Conservation (phyloP, 2,797 vertebrate species). For the Morus bassanus region DNA sequence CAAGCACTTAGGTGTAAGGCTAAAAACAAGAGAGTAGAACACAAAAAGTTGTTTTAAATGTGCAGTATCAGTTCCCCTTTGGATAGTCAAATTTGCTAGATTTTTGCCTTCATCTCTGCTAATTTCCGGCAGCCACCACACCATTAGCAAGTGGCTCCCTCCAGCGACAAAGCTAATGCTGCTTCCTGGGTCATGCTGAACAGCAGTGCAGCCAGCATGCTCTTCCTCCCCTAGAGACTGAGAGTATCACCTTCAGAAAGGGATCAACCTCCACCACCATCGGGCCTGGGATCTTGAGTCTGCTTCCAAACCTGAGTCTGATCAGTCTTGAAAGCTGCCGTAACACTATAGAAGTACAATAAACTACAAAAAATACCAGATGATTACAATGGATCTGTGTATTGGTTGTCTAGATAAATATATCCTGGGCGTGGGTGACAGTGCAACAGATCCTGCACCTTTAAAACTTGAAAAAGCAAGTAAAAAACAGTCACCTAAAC, state of each 20-base stretch:
- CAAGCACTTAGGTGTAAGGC: constrained; percentile 83
- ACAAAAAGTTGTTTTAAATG: constrained; percentile 78
- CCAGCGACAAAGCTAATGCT: not conserved
- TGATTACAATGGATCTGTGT: not conserved
- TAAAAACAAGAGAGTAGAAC: constrained; percentile 75
- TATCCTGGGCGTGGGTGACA: not conserved
- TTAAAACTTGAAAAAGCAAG: constrained; percentile 78
- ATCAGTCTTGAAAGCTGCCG: not conserved
- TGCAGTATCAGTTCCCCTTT: constrained; percentile 72
- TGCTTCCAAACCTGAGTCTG: constrained; percentile 45
- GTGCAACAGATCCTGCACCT: constrained; percentile 77
- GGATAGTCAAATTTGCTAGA: not conserved
- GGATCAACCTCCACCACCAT: constrained; percentile 10
- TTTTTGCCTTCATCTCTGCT: not conserved
- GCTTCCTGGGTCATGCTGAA: not conserved
- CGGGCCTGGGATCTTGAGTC: not conserved
- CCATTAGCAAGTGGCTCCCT: not conserved
- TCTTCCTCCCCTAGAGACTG: not conserved
- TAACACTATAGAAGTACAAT: not conserved
- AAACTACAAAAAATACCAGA: constrained; percentile 17
- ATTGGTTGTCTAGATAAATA: not conserved
- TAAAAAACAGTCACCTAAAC: constrained; percentile 58
- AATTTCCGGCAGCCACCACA: not conserved
- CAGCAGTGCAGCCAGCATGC: constrained; percentile 28
- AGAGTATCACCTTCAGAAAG: constrained; percentile 31